These are phyloP conservation scores for Hozukius guyotensis DNA, from an alignment of 2,797 vertebrate species.

Conservation along the genomic window DNA sequence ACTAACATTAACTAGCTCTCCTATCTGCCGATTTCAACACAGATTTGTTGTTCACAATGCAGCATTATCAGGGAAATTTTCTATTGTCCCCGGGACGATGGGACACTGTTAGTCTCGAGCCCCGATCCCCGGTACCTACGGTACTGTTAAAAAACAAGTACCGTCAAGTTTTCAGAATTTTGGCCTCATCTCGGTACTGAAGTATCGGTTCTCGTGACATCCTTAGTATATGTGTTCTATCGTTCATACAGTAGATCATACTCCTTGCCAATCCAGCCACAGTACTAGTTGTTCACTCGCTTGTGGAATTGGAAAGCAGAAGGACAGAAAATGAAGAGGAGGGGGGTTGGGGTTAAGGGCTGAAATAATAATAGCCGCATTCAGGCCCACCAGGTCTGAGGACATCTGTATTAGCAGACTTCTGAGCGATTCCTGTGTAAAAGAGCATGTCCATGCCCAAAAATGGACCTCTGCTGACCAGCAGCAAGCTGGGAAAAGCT, in stretches of 20 bases:
- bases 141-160: too few relatives aligned
- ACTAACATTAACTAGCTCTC: too few relatives aligned
- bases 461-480: slow-evolving; percentile 41
- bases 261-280: background rate
- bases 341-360: background rate
- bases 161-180: too few relatives aligned
- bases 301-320: slow-evolving; percentile 1
- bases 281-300: background rate
- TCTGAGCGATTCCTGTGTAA: slow-evolving; percentile 34
- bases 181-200: too few relatives aligned
- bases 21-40: too few relatives aligned
- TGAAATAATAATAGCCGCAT: slow-evolving; percentile 60
- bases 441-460: slow-evolving; percentile 56
- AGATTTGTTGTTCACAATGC: too few relatives aligned
- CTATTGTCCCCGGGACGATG: too few relatives aligned
- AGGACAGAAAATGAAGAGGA: background rate
- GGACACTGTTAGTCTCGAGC: too few relatives aligned
- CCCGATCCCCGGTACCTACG: too few relatives aligned
- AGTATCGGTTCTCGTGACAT: too few relatives aligned
- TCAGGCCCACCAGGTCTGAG: slow-evolving; percentile 19
- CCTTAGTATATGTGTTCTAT: background rate
- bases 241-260: background rate
- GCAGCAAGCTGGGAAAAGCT: slow-evolving; percentile 17
- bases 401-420: slow-evolving; percentile 43
- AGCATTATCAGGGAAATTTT: too few relatives aligned